A percentile compares a stretch with the other conserved stretches of the same genome.
These are phyloP conservation scores for Natrix natrix DNA, from an alignment of 2,797 vertebrate species.

Conservation along the genomic window DNA sequence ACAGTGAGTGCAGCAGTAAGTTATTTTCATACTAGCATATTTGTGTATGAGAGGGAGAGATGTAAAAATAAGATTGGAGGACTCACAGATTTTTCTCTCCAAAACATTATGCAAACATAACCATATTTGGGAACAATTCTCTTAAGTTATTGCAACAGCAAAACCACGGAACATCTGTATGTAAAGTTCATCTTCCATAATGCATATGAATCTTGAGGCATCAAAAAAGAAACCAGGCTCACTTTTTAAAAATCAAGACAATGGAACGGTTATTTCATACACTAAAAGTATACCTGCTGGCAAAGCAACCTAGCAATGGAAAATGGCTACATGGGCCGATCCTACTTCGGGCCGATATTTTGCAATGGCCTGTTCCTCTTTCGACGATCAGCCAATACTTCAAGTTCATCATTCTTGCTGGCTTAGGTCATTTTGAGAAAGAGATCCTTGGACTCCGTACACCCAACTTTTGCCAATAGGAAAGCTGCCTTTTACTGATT, in stretches of 20 bases:
- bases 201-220: background rate
- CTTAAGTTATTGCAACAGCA: background rate
- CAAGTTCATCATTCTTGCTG: background rate
- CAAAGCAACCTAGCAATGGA: no score
- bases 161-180: background rate
- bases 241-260: background rate
- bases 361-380: background rate
- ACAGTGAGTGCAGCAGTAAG: accelerated
- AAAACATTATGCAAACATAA: constrained; percentile 27
- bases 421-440: background rate
- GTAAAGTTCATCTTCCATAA: background rate
- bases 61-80: background rate
- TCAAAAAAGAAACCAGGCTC: background rate
- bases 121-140: background rate
- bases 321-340: background rate
- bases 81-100: constrained; percentile 41
- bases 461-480: background rate
- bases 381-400: background rate
- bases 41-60: background rate
- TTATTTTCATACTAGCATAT: constrained; percentile 48
- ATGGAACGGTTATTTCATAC: background rate
- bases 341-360: background rate
- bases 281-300: background rate
- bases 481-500: background rate
- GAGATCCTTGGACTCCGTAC: background rate